These are phyloP conservation scores for Halichoeres trimaculatus DNA, from an alignment of 2,113 vertebrate species.

Conservation along the genomic window DNA sequence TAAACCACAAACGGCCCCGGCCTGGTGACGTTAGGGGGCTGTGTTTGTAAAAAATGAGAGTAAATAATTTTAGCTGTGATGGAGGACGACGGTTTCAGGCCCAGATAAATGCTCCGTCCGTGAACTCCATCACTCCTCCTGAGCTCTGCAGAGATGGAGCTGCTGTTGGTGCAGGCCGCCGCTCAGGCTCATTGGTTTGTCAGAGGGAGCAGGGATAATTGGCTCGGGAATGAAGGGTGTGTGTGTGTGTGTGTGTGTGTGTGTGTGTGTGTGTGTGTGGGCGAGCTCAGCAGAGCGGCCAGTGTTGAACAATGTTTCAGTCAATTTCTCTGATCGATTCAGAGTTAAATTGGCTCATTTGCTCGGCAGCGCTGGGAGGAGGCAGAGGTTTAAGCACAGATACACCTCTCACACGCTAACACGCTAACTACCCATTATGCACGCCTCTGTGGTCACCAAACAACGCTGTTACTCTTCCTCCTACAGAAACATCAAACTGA, in stretches of 20 bases:
- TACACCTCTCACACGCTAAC: background rate
- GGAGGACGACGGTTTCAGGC: background rate
- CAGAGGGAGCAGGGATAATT: slow-evolving; percentile 12
- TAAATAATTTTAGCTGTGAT: background rate
- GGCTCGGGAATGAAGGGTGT: background rate
- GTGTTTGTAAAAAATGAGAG: background rate
- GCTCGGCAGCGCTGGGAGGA: background rate
- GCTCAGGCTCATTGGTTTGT: slow-evolving; percentile 2
- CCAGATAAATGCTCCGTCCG: background rate
- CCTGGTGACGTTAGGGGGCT: background rate
- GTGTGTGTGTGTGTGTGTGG: too few species aligned
- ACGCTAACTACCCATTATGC: background rate
- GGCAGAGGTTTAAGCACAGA: background rate
- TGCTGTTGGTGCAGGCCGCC: slow-evolving; percentile 7
- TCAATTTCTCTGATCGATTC: slow-evolving; percentile 45
- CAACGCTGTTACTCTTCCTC: background rate
- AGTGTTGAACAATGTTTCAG: slow-evolving; percentile 30
- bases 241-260: too few species aligned
- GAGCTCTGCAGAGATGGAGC: background rate
- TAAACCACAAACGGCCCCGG: too few species aligned
- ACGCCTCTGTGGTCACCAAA: background rate
- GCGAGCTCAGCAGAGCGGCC: slow-evolving; percentile 5
- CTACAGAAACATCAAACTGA: too few species aligned
- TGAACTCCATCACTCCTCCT: background rate
- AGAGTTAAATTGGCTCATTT: slow-evolving; percentile 41